These are phyloP conservation scores for Poicephalus meyeri DNA, from an alignment of 2,113 vertebrate species.

Conservation along the genomic window DNA sequence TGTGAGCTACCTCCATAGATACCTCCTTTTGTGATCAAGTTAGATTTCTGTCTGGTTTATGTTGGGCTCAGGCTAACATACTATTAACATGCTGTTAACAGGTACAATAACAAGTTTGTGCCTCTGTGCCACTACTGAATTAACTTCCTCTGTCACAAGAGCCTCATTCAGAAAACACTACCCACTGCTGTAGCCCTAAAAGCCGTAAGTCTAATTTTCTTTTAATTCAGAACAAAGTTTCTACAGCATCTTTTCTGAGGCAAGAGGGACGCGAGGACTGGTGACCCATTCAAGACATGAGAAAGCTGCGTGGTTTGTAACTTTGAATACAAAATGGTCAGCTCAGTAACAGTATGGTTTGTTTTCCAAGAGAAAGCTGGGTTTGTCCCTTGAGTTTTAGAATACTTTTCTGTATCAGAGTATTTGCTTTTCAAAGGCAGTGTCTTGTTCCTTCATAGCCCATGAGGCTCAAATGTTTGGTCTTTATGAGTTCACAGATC, in stretches of 20 bases:
- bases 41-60: neutral
- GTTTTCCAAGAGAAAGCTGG: neutral
- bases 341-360: neutral
- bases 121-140: neutral
- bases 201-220: neutral
- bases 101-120: too few species aligned
- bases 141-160: neutral
- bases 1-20: neutral
- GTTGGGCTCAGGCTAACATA: neutral
- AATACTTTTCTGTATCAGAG: neutral
- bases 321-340: neutral
- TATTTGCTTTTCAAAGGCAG: neutral
- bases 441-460: neutral
- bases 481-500: neutral
- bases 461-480: neutral
- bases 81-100: neutral
- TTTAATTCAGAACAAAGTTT: neutral
- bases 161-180: neutral
- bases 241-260: neutral
- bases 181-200: neutral
- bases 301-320: fast-evolving
- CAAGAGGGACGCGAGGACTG: neutral
- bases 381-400: neutral
- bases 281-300: neutral
- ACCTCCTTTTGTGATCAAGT: neutral